Conservation (phyloP, 64 coral and sea anemone species). For the Pocillopora damicornis region DNA sequence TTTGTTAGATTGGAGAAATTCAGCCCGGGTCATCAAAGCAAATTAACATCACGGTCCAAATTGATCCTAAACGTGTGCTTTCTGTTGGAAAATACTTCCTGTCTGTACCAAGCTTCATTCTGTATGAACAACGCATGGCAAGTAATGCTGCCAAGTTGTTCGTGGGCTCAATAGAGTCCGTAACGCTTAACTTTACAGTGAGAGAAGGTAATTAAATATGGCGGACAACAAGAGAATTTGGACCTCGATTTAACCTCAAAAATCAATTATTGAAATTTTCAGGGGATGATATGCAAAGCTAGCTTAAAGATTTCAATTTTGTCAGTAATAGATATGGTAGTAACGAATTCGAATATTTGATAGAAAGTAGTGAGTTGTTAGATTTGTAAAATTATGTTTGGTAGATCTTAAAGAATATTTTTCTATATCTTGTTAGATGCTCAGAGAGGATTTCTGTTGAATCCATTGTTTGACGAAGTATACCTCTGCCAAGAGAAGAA, state of each 20-base stretch:
- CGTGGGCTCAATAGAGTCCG: slow-evolving; percentile 3
- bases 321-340: no score
- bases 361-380: no score
- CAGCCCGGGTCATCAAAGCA: background rate
- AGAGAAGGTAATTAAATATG: background rate
- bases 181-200: slow-evolving; percentile 33
- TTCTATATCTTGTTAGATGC: background rate
- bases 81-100: slow-evolving; percentile 20
- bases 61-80: slow-evolving; percentile 3
- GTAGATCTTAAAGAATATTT: background rate
- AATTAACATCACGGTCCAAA: slow-evolving; percentile 29
- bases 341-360: no score
- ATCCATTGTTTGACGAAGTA: slow-evolving; percentile 20
- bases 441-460: background rate
- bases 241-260: background rate
- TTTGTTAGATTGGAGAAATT: slow-evolving; percentile 13
- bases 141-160: background rate
- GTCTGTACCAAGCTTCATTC: background rate
- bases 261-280: no score
- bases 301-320: no score
- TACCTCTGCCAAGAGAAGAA: slow-evolving; percentile 22
- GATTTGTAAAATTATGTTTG: no score
- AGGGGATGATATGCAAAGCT: no score
- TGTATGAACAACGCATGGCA: slow-evolving; percentile 10
- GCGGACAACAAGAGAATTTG: background rate